Percentiles rank a stretch among this genome's conserved stretches.
Conservation (phyloP, 1,140 invertebrate genomes). For the Homarus americanus region DNA sequence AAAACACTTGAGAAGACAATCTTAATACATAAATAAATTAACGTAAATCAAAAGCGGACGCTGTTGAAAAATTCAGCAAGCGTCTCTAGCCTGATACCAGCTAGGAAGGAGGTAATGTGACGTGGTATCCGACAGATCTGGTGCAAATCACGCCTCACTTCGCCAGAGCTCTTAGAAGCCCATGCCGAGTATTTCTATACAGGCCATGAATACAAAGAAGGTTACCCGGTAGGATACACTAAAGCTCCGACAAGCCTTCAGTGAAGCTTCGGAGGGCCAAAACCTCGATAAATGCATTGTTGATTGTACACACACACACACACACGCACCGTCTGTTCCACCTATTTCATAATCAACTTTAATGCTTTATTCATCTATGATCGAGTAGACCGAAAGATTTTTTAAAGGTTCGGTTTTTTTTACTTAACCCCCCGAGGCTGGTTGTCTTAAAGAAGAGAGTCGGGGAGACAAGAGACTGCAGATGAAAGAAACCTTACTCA, state of each 20-base stretch:
- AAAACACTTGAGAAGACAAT: conserved; percentile 5
- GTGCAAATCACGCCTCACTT: conserved; percentile 38
- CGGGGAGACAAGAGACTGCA: not conserved
- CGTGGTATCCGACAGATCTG: conserved; percentile 11
- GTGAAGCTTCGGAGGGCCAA: not conserved
- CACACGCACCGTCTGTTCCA: not conserved
- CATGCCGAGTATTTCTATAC: conserved; percentile 40
- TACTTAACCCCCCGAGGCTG: not conserved
- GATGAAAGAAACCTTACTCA: not conserved
- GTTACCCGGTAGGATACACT: not conserved
- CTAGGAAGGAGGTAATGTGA: not conserved
- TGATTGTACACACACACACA: not conserved
- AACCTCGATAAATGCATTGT: not conserved
- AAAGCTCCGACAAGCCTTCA: not conserved
- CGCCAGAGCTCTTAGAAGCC: conserved; percentile 34
- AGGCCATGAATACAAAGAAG: conserved; percentile 37
- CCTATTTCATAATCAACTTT: too few species aligned
- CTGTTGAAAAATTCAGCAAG: not conserved
- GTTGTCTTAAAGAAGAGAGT: not conserved
- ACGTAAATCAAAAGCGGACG: not conserved
- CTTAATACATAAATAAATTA: conserved; percentile 13
- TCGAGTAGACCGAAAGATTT: not conserved
- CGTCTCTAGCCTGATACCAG: not conserved
- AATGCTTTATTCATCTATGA: too few species aligned
- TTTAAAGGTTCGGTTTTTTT: not conserved